Evolutionary conservation across 2,888 invertebrate genomes (phyloP).

Genomic region (Auanema freiburgensis): DNA sequence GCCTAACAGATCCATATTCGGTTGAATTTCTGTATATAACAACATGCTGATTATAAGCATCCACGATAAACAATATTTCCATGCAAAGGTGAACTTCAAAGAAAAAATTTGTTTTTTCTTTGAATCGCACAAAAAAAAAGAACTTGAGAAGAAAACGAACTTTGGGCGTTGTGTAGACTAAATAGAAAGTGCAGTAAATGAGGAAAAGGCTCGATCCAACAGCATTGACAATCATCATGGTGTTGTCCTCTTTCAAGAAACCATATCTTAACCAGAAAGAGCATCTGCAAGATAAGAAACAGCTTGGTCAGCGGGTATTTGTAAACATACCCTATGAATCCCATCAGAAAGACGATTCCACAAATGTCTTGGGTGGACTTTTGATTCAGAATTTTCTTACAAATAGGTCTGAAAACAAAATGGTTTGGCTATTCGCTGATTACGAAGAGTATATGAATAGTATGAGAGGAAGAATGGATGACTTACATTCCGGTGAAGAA

Average conservation of each 20-base stretch:
- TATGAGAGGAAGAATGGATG: slow-evolving; percentile 9
- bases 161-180: slow-evolving; percentile 77
- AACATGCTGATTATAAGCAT: slow-evolving; percentile 69
- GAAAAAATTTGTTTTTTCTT: background rate
- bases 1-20: slow-evolving; percentile 72
- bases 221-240: slow-evolving; percentile 77
- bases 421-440: background rate
- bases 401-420: slow-evolving; percentile 52
- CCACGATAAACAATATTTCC: slow-evolving; percentile 32
- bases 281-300: slow-evolving; percentile 71
- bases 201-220: slow-evolving; percentile 77
- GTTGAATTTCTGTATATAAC: slow-evolving; percentile 63
- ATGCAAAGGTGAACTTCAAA: slow-evolving; percentile 35
- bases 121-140: background rate
- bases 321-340: slow-evolving; percentile 50
- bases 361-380: slow-evolving; percentile 52
- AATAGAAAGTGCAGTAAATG: slow-evolving; percentile 75
- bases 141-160: slow-evolving; percentile 57
- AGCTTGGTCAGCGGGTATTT: slow-evolving; percentile 6
- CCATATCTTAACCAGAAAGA: slow-evolving; percentile 82
- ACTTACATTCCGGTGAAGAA: slow-evolving; percentile 85
- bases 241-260: slow-evolving; percentile 75
- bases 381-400: slow-evolving; percentile 45
- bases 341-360: slow-evolving; percentile 60
- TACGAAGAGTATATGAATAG: no score